Evolutionary conservation across 2,113 vertebrate genomes (phyloP).

Genomic region (Emydocephalus ijimae): DNA sequence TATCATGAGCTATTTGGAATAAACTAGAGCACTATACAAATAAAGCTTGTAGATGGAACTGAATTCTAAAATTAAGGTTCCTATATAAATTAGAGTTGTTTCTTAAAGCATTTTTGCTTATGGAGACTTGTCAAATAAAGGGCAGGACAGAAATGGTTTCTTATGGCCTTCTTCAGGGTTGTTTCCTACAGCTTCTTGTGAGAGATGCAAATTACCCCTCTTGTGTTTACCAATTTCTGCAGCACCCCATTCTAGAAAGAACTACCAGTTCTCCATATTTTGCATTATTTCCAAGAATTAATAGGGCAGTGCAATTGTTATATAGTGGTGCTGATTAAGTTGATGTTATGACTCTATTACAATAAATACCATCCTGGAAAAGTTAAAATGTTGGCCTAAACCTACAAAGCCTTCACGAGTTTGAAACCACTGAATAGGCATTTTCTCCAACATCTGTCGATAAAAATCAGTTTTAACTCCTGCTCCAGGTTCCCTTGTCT

Average conservation of each 20-base stretch:
- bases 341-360: background rate
- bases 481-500: background rate
- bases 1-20: background rate
- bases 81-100: background rate
- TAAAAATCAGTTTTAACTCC: background rate
- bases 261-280: background rate
- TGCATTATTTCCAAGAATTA: background rate
- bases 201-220: background rate
- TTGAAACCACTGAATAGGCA: background rate
- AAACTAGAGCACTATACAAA: background rate
- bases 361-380: background rate
- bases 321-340: background rate
- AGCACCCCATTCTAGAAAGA: background rate
- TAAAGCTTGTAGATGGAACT: background rate
- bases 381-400: background rate
- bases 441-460: background rate
- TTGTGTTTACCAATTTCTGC: background rate
- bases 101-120: background rate
- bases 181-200: background rate
- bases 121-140: background rate
- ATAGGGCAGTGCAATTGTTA: background rate
- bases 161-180: background rate
- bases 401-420: background rate
- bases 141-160: background rate
- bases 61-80: background rate